Conservation (phyloP, 2,113 vertebrate species). For the Leucopsar rothschildi region DNA sequence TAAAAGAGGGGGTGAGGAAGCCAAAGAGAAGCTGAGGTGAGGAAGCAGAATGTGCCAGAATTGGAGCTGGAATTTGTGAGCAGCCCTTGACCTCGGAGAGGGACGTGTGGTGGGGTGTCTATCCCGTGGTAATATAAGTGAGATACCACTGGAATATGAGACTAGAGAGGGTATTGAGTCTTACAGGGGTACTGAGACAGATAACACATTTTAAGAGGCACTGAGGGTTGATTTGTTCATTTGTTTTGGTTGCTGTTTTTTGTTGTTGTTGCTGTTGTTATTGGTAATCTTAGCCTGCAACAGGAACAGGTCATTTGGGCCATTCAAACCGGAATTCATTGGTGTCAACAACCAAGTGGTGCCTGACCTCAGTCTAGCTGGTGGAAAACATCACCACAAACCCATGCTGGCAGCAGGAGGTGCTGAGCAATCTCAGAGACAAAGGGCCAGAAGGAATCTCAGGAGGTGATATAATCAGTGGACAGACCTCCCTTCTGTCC, state of each 20-base stretch:
- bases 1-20: neutral
- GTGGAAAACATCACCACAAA: neutral
- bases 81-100: neutral
- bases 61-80: neutral
- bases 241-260: neutral
- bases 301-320: neutral
- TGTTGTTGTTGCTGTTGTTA: neutral
- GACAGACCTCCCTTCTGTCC: neutral
- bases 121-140: neutral
- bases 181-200: neutral
- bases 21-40: rapidly evolving
- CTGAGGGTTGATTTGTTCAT: neutral
- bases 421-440: neutral
- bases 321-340: neutral
- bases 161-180: too few species aligned
- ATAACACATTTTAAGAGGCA: neutral
- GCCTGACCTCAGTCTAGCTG: neutral
- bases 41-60: neutral
- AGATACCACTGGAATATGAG: neutral
- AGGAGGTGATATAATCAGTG: neutral
- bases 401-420: neutral
- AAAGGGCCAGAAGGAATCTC: neutral
- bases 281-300: neutral
- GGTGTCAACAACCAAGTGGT: neutral
- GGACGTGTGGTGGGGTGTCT: rapidly evolving